Evolutionary conservation across 2,888 invertebrate genomes (phyloP).

Genomic region (Parnassius smintheus): DNA sequence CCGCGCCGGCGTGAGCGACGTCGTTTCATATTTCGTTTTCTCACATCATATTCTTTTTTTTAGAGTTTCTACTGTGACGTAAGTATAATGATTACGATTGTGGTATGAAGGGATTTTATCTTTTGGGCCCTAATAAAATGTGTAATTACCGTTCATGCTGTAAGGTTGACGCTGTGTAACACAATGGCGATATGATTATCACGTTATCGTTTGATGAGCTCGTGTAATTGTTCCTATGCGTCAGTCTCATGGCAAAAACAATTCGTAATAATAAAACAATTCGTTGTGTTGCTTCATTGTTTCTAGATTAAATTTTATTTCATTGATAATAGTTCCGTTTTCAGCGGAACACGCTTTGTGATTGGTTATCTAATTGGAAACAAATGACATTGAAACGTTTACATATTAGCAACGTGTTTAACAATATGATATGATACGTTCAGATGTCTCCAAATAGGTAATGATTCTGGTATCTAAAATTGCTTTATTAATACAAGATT

Average conservation of each 20-base stretch:
- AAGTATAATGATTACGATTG: not conserved
- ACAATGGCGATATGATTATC: not conserved
- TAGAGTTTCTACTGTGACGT: not conserved
- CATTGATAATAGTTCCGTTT: too few relatives aligned
- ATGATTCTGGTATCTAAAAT: not conserved
- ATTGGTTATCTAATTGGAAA: too few relatives aligned
- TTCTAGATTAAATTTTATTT: too few relatives aligned
- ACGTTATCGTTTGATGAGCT: not conserved
- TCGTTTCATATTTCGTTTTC: not conserved
- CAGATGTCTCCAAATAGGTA: too few relatives aligned
- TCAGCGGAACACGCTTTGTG: too few relatives aligned
- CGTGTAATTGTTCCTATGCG: not conserved
- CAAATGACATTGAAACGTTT: too few relatives aligned
- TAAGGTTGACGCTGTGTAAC: not conserved
- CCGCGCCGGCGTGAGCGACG: slow-evolving; percentile 20
- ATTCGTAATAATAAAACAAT: too few relatives aligned
- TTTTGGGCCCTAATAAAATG: not conserved
- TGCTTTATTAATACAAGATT: not conserved
- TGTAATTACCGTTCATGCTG: not conserved
- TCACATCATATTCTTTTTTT: not conserved
- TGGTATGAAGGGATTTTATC: not conserved
- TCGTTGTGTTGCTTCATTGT: too few relatives aligned
- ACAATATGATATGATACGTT: too few relatives aligned
- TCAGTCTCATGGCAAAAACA: not conserved
- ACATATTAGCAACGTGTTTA: too few relatives aligned